Evolutionary conservation across 2,888 invertebrate species (phyloP).

Genomic region (Malthinus flaveolus): DNA sequence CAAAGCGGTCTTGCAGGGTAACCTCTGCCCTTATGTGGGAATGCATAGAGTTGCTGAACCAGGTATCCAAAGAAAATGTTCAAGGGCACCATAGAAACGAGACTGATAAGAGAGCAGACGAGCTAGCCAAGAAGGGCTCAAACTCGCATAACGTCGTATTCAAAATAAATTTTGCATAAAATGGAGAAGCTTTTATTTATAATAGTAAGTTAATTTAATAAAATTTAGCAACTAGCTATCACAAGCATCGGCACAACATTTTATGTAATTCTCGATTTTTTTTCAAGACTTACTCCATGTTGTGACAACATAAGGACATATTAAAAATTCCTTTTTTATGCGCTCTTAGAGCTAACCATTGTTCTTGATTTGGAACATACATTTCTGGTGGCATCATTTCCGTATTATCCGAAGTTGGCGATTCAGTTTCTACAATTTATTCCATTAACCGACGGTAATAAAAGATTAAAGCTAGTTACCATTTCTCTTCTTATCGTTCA

Average conservation of each 20-base stretch:
- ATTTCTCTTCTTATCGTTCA: constrained; percentile 55
- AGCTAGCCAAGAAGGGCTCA: too few species aligned
- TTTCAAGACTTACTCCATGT: not conserved
- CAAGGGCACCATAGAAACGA: too few species aligned
- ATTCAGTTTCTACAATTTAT: constrained; percentile 45
- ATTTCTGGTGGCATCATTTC: constrained; percentile 85
- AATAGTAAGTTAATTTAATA: not conserved
- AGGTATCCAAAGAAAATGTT: too few species aligned
- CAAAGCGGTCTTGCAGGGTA: too few species aligned
- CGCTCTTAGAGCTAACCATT: constrained; percentile 81
- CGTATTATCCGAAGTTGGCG: constrained; percentile 51
- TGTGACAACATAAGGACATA: constrained; percentile 39
- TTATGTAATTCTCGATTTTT: not conserved
- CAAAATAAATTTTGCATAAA: too few species aligned
- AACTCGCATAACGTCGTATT: too few species aligned
- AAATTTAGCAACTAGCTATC: too few species aligned
- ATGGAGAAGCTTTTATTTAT: not conserved
- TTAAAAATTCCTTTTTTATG: constrained; percentile 40
- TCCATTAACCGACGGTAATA: not conserved
- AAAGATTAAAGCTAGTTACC: not conserved
- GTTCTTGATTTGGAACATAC: constrained; percentile 90
- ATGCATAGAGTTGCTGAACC: too few species aligned
- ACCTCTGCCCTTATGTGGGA: too few species aligned
- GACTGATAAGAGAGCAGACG: too few species aligned
- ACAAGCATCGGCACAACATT: too few species aligned